These are phyloP conservation scores for Hemibagrus wyckioides DNA, from an alignment of 2,113 vertebrate genomes.

Conservation along the genomic window DNA sequence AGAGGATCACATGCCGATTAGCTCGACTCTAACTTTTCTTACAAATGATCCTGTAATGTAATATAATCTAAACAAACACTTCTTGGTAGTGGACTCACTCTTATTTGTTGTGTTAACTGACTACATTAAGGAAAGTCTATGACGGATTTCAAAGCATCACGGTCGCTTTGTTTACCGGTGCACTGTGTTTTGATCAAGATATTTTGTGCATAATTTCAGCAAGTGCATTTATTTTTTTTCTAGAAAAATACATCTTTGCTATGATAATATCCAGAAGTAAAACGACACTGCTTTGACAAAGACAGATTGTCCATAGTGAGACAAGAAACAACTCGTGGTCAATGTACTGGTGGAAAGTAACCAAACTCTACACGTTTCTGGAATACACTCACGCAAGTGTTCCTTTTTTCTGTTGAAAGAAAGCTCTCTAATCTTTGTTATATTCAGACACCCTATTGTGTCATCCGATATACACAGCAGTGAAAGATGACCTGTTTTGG, in stretches of 20 bases:
- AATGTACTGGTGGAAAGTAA: background rate
- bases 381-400: constrained; percentile 6
- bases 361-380: background rate
- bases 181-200: background rate
- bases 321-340: background rate
- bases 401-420: background rate
- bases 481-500: constrained; percentile 65
- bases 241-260: background rate
- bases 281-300: background rate
- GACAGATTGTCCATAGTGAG: background rate
- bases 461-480: background rate
- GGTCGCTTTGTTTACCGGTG: background rate
- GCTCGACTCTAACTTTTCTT: background rate
- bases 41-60: background rate
- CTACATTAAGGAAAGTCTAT: background rate
- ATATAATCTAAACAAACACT: background rate
- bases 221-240: background rate
- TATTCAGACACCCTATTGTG: background rate
- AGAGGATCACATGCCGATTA: background rate
- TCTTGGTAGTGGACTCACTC: background rate
- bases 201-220: background rate
- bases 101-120: background rate
- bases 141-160: background rate
- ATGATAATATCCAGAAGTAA: background rate
- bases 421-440: background rate